Percentiles rank a stretch among this genome's conserved stretches.
phyloP scores from a whole-genome alignment of 2,888 invertebrate genomes.

The Eumerus sabulonum region DNA sequence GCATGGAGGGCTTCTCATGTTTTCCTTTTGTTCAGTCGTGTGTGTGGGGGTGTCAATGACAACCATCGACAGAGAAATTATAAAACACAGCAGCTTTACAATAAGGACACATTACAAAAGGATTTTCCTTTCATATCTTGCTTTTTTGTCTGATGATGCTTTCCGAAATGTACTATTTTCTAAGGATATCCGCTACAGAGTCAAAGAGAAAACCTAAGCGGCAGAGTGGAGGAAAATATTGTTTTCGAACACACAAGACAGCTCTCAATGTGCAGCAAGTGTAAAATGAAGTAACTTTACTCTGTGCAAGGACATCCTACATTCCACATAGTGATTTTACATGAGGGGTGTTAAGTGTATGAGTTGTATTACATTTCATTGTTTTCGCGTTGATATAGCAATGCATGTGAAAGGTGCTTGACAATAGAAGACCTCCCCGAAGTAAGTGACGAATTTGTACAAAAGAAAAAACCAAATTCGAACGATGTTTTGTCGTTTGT shows the following conservation, averaged over 20 bases:
- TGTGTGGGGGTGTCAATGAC: slow-evolving; percentile 43
- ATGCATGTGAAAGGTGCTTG: no score
- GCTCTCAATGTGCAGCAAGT: slow-evolving; percentile 12
- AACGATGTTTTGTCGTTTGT: slow-evolving; percentile 36
- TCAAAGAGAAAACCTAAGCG: no score
- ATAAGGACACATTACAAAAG: slow-evolving; percentile 6
- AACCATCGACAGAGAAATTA: slow-evolving; percentile 48
- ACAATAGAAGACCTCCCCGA: slow-evolving; percentile 26
- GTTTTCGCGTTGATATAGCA: no score
- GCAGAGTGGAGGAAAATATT: not conserved
- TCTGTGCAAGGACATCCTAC: slow-evolving; percentile 4
- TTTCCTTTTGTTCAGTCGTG: slow-evolving; percentile 13
- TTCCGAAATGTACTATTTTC: slow-evolving; percentile 15
- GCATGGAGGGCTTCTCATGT: no score
- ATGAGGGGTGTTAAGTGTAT: no score
- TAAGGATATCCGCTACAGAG: slow-evolving; percentile 25
- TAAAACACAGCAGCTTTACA: slow-evolving; percentile 33
- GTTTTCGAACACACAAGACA: slow-evolving; percentile 30
- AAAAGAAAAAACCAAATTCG: slow-evolving; percentile 34
- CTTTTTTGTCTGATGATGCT: slow-evolving; percentile 1
- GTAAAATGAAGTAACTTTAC: slow-evolving; percentile 20
- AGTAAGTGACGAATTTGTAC: slow-evolving; percentile 45
- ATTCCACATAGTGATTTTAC: no score
- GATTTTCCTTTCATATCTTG: not conserved
- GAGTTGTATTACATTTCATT: no score